A percentile compares a stretch with the other conserved stretches of the same genome.
Conservation (phyloP, 2,888 invertebrate species). For the Meteorus cinctellus region DNA sequence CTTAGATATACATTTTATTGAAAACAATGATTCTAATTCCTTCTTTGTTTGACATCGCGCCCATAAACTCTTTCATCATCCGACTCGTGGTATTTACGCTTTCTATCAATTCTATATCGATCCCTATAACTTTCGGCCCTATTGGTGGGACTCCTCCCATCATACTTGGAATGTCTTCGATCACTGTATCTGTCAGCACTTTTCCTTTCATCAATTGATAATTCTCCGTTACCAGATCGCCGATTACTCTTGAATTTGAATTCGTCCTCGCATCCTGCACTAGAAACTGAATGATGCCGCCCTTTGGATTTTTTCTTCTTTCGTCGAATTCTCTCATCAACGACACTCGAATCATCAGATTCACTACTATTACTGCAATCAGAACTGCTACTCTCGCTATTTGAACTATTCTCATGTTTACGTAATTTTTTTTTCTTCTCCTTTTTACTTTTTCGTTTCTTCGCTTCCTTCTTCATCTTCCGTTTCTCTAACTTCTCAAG, state of each 20-base stretch:
- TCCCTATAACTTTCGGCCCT: conserved; percentile 46
- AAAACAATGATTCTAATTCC: conserved; percentile 27
- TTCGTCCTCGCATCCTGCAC: conserved; percentile 45
- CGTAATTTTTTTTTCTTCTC: conserved; percentile 48
- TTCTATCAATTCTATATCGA: conserved; percentile 44
- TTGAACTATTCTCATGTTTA: conserved; percentile 41
- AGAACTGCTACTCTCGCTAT: conserved; percentile 51
- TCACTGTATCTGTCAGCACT: conserved; percentile 34
- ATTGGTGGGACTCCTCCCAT: conserved; percentile 49
- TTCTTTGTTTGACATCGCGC: conserved; percentile 45
- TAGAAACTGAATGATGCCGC: conserved; percentile 42
- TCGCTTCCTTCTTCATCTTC: conserved; percentile 48
- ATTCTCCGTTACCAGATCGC: conserved; percentile 55
- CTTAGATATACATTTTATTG: too few species aligned
- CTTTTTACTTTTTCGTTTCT: conserved; percentile 51
- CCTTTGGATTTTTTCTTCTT: conserved; percentile 49
- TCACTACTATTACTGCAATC: conserved; percentile 53
- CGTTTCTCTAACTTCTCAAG: conserved; percentile 54
- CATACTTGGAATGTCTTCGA: conserved; percentile 45
- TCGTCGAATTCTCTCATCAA: conserved; percentile 47
- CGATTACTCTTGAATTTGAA: conserved; percentile 48
- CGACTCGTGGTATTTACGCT: conserved; percentile 47
- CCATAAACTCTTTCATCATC: conserved; percentile 46
- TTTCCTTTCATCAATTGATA: conserved; percentile 47
- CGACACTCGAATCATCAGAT: conserved; percentile 38